Evolutionary conservation across 2,888 invertebrate genomes (phyloP), one percentile per base, ranked within the genome.

Genomic region (Odontomyia ornata): DNA sequence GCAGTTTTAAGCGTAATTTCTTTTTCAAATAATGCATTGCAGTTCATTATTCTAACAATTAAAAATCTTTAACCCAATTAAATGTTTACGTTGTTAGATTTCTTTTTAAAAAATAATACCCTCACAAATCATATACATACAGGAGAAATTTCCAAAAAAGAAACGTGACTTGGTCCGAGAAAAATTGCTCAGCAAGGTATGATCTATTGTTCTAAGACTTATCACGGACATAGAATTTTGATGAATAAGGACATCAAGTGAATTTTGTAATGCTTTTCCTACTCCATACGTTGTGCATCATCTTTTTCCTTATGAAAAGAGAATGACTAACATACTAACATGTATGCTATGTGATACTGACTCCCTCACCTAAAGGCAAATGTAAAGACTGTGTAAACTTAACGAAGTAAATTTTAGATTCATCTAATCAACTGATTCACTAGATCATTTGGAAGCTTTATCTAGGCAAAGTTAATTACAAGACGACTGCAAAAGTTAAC

Each of bases 131-230:
- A 27, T 11, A 62, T 25, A 47, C 43, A 76, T 77, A 90, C 91
- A 91, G 91, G 92, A 92, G 90, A 91, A 90, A 89, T 92, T 91
- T 89, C 92, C 93, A 86, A 91, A 91, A 90, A 93, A 93, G 91
- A 92, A 92, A 92, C 92, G 92, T 88, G 92, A 93, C 90, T 89
- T 92, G 89, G 91, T 92, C 86, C 91, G 91, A 87, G 90, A 91
- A 88, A 90, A 90, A 87, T 88, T 89, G 88, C 89, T 89, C 28
- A 80, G 80, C 77, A 82, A 84, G 84, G 84, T 84, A 83, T 82
- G 84, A 81, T 36, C 36, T 36, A 36, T 36, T 9, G 36, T 36
- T 36, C 3, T 36, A 36, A 36, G 9, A 36, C 3, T 36, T 36
- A 36, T 36, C 3, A 9, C 9, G 36, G 36, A 3, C 5, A 36